phyloP scores from a whole-genome alignment of 2,113 vertebrate genomes.

The Amphiprion percula region DNA sequence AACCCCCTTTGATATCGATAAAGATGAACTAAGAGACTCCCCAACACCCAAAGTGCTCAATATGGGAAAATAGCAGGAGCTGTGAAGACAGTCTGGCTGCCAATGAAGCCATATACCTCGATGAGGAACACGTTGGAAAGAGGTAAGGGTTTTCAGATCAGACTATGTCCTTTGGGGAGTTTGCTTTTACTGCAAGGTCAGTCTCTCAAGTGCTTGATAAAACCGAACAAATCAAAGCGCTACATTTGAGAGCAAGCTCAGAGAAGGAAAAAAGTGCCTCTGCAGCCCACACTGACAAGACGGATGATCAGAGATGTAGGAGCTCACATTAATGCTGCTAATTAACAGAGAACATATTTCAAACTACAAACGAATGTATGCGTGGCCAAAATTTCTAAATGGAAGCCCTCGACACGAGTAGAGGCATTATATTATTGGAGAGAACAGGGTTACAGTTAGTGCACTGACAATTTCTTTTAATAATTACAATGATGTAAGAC shows the following conservation, averaged over 20 bases:
- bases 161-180: conserved; percentile 58
- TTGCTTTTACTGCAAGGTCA: conserved; percentile 70
- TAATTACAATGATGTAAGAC: neutral
- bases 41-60: conserved; percentile 45
- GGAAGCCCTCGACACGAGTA: neutral
- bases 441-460: neutral
- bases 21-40: conserved; percentile 64
- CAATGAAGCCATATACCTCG: conserved; percentile 30
- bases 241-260: conserved; percentile 61
- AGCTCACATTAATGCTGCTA: conserved; percentile 64
- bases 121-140: conserved; percentile 37
- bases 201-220: conserved; percentile 63
- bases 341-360: conserved; percentile 70
- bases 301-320: conserved; percentile 59
- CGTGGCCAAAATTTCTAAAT: conserved; percentile 52
- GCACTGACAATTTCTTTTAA: neutral
- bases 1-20: conserved; percentile 75
- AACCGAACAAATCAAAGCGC: conserved; percentile 68
- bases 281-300: conserved; percentile 56
- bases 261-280: conserved; percentile 48
- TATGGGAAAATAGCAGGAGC: conserved; percentile 51
- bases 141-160: conserved; percentile 48
- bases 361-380: conserved; percentile 51
- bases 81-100: conserved; percentile 61
- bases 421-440: neutral